phyloP scores from a whole-genome alignment of 2,113 vertebrate species.

The Sphyrna mokarran region DNA sequence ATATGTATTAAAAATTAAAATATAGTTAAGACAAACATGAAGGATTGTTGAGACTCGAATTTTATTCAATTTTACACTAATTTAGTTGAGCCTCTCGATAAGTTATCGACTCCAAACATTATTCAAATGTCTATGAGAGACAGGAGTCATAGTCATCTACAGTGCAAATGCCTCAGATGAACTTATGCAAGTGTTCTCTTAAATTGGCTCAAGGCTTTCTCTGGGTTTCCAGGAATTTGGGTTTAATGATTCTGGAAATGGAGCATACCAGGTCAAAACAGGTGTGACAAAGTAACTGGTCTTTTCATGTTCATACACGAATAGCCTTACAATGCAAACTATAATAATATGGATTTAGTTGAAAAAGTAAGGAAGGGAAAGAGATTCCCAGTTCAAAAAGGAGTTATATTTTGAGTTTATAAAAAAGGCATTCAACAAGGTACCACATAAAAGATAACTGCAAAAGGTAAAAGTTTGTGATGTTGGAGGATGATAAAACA shows the following conservation, averaged over 20 bases:
- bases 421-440: no score
- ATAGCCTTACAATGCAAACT: neutral
- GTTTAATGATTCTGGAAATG: neutral
- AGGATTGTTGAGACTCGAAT: neutral
- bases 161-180: neutral
- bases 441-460: no score
- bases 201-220: neutral
- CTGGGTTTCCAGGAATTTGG: neutral
- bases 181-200: neutral
- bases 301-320: neutral
- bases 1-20: neutral
- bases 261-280: neutral
- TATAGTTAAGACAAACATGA: neutral
- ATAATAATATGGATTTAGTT: neutral
- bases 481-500: no score
- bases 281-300: neutral
- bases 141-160: neutral
- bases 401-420: neutral
- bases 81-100: neutral
- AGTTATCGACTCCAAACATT: neutral
- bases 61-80: neutral
- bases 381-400: neutral
- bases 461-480: no score
- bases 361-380: neutral
- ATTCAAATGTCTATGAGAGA: neutral